Base-by-base conservation (phyloP, 92 coral and sea anemone species). In the Anthopleura xanthogrammica region DNA sequence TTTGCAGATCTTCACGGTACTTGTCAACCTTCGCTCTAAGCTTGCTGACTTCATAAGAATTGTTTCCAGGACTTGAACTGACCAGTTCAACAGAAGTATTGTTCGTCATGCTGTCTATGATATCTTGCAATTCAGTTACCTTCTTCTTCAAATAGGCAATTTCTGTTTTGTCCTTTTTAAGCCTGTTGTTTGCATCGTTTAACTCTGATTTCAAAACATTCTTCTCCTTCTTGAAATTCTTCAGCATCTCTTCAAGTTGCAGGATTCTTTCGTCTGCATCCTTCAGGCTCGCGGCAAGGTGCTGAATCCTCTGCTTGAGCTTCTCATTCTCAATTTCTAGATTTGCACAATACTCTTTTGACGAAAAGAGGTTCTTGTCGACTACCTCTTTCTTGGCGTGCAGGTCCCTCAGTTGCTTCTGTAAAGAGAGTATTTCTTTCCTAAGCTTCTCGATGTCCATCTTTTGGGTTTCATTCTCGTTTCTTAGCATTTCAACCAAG, bases 391-490 rank as follows among this genome's bases (percentile, higher is more conserved):
- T 82, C 83, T 90, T 90, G 55, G 88, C 83, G 76, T 90, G 91
- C 22, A 88, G 94, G 60, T 87, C 85, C 65, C 83, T 90, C 16
- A 93, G 87, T 22, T 92, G 87, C 20, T 88, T 89, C 83, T 91
- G 95, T 10, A 88, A 75, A 42, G 57, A 50, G 46, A 88, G 60
- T 68, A 93, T 84, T 24, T 93, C 98, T 60, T 80, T 85, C 76
- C 90, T 81, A 75, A 91, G 83, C 80, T 88, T 92, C 76, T 90
- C 92, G 39, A 93, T 91, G 17, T 89, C 86, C 22, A 77, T 83
- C 77, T 93, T 91, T 82, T 91, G 85, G 29, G 85, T 82, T 66
- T 89, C 85, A 75, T 90, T 96, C 75, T 96, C 99, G 77, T 79
- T 87, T 73, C 90, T 87, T 80, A 96, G 80, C 60, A 88, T 91